Percentiles rank a stretch among this genome's conserved stretches.
Conservation (phyloP, 1,140 invertebrate genomes). For the Paraescarpia echinospica region DNA sequence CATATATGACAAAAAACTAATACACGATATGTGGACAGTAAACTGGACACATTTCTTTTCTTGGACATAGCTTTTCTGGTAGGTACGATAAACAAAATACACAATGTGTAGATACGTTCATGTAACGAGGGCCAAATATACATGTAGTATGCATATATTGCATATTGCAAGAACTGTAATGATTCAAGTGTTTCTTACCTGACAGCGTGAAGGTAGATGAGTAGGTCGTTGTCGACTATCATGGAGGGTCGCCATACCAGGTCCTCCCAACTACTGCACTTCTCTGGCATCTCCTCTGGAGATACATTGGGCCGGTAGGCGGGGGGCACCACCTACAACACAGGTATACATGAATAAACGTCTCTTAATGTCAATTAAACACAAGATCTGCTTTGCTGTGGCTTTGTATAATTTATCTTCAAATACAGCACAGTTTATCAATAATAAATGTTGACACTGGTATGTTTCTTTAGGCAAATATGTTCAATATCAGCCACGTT, state of each 20-base stretch:
- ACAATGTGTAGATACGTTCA: too few relatives aligned
- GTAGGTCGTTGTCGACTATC: slow-evolving; percentile 87
- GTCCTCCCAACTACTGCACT: slow-evolving; percentile 73
- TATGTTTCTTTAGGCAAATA: slow-evolving; percentile 2
- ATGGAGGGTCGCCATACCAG: slow-evolving; percentile 85
- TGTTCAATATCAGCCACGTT: background rate
- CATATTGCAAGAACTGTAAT: background rate
- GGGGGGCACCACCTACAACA: slow-evolving; percentile 72
- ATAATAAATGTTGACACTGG: background rate
- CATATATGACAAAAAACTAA: too few relatives aligned
- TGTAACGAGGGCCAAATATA: background rate
- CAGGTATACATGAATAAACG: slow-evolving; percentile 19
- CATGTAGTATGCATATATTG: background rate
- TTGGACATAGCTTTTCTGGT: too few relatives aligned
- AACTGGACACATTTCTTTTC: too few relatives aligned
- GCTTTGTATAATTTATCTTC: too few relatives aligned
- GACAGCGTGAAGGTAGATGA: slow-evolving; percentile 95
- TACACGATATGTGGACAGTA: too few relatives aligned
- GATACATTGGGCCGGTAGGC: slow-evolving; percentile 72
- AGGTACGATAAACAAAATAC: too few relatives aligned
- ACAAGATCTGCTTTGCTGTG: too few relatives aligned
- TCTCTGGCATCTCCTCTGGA: slow-evolving; percentile 72
- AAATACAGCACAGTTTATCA: too few relatives aligned
- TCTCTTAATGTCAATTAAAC: background rate
- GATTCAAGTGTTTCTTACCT: slow-evolving; percentile 65